A percentile compares a stretch with the other conserved stretches of the same genome.
These are phyloP conservation scores for Gymnobelideus leadbeateri DNA, from an alignment of 2,113 vertebrate genomes.

Conservation along the genomic window DNA sequence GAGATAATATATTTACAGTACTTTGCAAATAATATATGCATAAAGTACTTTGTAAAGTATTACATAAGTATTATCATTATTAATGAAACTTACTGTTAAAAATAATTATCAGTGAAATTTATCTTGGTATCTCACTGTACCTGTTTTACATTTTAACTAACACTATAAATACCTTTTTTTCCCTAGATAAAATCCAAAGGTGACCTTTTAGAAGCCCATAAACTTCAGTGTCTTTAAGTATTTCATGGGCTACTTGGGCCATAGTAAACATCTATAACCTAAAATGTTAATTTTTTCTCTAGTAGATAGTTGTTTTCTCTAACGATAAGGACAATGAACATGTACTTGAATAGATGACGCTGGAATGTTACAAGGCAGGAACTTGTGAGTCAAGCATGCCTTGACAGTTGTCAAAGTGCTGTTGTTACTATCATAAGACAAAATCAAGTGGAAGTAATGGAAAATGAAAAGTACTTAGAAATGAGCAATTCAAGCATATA, in stretches of 20 bases:
- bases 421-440: not conserved
- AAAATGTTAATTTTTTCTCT: not conserved
- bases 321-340: not conserved
- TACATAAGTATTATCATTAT: not conserved
- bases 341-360: slow-evolving; percentile 8
- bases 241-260: not conserved
- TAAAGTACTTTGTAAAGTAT: not conserved
- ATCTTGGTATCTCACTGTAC: not conserved
- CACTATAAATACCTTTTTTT: not conserved
- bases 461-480: not conserved
- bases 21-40: not conserved
- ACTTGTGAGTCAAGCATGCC: not conserved
- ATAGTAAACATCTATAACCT: not conserved
- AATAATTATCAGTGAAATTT: not conserved
- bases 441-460: not conserved
- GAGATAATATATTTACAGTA: not conserved
- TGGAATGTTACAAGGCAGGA: slow-evolving; percentile 63
- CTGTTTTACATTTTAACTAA: rapidly evolving
- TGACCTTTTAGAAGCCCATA: not conserved
- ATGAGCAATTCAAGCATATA: not conserved
- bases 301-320: slow-evolving; percentile 7
- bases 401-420: not conserved
- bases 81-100: not conserved
- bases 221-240: not conserved
- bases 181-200: not conserved